phyloP scores from a whole-genome alignment of 1,140 invertebrate genomes.

The Pseudachorutes palmiensis region DNA sequence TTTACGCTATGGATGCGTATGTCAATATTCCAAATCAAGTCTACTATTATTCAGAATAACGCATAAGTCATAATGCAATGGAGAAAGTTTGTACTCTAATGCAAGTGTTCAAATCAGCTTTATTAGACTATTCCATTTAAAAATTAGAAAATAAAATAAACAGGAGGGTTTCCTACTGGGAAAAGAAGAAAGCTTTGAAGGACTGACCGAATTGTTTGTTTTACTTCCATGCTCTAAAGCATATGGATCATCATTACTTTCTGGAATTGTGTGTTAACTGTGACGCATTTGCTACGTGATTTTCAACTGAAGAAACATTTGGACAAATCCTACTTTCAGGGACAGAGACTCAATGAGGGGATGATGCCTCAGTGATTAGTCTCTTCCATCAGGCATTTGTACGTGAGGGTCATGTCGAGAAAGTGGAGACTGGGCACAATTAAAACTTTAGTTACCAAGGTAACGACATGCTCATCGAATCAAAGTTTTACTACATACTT shows the following conservation, averaged over 20 bases:
- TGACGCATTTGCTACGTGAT: too few species aligned
- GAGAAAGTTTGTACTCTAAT: too few species aligned
- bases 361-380: neutral
- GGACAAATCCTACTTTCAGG: neutral
- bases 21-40: too few species aligned
- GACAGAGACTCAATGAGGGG: neutral
- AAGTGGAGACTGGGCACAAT: neutral
- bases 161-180: neutral
- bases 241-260: too few species aligned
- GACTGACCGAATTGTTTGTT: neutral
- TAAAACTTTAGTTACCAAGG: neutral
- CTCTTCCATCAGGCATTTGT: neutral
- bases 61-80: too few species aligned
- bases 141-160: neutral
- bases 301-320: neutral
- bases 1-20: too few species aligned
- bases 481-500: neutral
- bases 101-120: too few species aligned
- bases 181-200: neutral
- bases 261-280: too few species aligned
- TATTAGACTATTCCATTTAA: too few species aligned
- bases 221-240: neutral
- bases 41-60: too few species aligned
- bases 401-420: neutral
- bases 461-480: neutral